Conservation (phyloP, 2,797 vertebrate genomes). For the Cheirogaleus major region DNA sequence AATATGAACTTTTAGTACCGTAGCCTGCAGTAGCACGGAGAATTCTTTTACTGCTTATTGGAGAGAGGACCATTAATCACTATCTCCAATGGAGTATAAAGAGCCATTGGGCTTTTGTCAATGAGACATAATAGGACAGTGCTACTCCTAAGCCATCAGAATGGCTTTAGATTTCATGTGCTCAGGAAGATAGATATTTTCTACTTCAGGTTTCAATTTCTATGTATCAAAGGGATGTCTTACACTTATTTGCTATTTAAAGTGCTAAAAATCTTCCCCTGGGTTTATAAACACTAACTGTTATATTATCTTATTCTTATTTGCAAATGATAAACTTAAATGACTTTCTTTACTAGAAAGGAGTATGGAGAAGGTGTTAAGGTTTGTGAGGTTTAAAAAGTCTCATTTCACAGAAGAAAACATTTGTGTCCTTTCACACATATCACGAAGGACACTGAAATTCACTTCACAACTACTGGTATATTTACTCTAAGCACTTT, state of each 20-base stretch:
- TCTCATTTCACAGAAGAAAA: slow-evolving; percentile 16
- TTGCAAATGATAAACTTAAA: neutral
- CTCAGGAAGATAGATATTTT: neutral
- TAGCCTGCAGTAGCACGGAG: neutral
- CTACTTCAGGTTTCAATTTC: neutral
- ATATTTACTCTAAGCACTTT: neutral
- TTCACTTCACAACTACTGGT: neutral
- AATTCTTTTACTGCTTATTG: neutral
- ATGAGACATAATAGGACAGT: neutral
- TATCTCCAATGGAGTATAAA: neutral
- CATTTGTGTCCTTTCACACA: neutral
- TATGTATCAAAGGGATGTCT: neutral
- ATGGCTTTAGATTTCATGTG: neutral
- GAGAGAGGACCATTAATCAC: neutral
- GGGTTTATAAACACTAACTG: neutral
- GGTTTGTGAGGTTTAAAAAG: neutral
- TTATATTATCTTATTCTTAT: neutral
- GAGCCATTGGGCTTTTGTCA: neutral
- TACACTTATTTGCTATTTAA: neutral
- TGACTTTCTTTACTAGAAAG: neutral
- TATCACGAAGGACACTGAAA: neutral
- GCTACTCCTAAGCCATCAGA: neutral
- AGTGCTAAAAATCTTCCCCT: neutral
- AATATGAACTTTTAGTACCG: neutral
- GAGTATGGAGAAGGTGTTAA: neutral